Base-by-base conservation (phyloP, 2,888 invertebrate species). In the Cryptocephalus moraei region DNA sequence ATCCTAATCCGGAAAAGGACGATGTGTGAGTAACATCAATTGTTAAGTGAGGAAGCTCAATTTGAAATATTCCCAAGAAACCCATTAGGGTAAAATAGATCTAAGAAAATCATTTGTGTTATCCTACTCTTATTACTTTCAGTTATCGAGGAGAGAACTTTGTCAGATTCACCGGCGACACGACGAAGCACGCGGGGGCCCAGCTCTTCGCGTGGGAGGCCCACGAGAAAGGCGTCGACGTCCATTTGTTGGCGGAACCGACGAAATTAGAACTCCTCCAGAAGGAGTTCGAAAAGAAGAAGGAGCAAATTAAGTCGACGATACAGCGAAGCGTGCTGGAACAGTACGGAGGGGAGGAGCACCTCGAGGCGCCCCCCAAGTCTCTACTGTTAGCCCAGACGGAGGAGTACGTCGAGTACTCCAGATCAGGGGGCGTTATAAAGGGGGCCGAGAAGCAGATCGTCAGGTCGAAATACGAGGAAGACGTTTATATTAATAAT, bases 171-270 rank as follows among this genome's bases (percentile, higher is more conserved):
- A 84, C 90, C 36, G 99, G 99, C 9, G 97, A 97, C 72, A 96
- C 97, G 1, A 78, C 81, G 38, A 79, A 83, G 49, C 96, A 97
- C 71, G 90, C 93, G 1, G 82, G 81, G 10, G 91, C 93, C 11
- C 96, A 97, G 67, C 67, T 93, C 64, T 97, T 97, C 77, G 95
- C 96, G 3, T 97, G 97, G 96, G 94, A 96, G 64, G 95, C 95
- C 4, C 88, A 90, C 64, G 86, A 90, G 47, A 81, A 85, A 57
- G 94, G 95, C 4, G 86, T 95, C 0, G 94, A 95, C 73, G 92
- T 95, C 22, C 93, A 96, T 68, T 77, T 96, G 47, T 77, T 97
- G 56, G 97, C 97, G 3, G 99, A 99, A 69, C 99, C 99, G 8
- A 99, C 99, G 9, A 96, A 96, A 71, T 73, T 97, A 52, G 97